Evolutionary conservation across 1,140 invertebrate species (phyloP).

Genomic region (Drosophila eugracilis): DNA sequence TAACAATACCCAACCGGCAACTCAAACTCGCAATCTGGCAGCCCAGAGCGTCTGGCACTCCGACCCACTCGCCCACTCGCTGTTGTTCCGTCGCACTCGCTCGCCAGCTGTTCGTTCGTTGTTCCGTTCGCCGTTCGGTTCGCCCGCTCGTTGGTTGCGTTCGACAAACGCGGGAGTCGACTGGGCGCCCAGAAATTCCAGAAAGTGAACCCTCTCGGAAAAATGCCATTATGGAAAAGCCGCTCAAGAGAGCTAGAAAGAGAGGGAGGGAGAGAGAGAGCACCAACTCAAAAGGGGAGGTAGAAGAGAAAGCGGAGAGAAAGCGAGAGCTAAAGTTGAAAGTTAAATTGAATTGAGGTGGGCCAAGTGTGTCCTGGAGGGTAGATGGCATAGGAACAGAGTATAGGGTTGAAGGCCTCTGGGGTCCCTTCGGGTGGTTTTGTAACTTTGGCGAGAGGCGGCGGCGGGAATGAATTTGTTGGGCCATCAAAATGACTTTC

Average conservation of each 20-base stretch:
- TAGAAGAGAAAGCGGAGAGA: constrained; percentile 14
- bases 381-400: constrained; percentile 32
- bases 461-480: constrained; percentile 55
- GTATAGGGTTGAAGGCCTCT: constrained; percentile 62
- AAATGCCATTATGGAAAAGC: constrained; percentile 39
- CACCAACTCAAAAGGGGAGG: constrained; percentile 5
- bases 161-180: constrained; percentile 81
- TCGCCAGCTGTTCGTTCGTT: constrained; percentile 56
- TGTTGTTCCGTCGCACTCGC: constrained; percentile 41
- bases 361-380: constrained; percentile 53
- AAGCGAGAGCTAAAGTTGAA: constrained; percentile 62
- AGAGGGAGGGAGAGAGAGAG: neutral
- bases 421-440: constrained; percentile 62
- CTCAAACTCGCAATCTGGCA: constrained; percentile 1
- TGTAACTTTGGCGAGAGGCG: constrained; percentile 34
- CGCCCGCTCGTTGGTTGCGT: constrained; percentile 68
- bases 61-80: constrained; percentile 30
- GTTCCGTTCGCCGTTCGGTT: constrained; percentile 41
- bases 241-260: constrained; percentile 20
- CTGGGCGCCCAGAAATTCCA: constrained; percentile 69
- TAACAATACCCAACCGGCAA: constrained; percentile 8
- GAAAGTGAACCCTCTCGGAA: constrained; percentile 24
- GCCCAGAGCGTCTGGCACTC: constrained; percentile 1
- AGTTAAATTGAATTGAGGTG: constrained; percentile 78
- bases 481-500: constrained; percentile 71